These are phyloP conservation scores for Acrocephalus scirpaceus DNA, from an alignment of 2,797 vertebrate genomes.

Conservation along the genomic window DNA sequence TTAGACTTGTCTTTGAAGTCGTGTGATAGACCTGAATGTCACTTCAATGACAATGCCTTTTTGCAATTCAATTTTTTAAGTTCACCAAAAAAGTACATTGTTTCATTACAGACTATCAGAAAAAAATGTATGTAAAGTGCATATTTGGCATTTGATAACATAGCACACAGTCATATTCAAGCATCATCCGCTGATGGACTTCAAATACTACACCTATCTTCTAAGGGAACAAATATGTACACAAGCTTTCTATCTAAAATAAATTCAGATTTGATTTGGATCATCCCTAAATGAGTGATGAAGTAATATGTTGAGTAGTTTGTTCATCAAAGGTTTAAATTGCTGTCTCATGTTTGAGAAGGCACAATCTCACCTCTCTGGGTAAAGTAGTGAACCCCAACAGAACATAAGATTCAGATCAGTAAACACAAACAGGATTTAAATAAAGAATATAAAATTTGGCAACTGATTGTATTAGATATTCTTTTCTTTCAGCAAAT, in stretches of 20 bases:
- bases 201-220: background rate
- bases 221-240: background rate
- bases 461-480: background rate
- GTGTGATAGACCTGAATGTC: background rate
- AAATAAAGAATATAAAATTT: background rate
- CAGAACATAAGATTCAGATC: background rate
- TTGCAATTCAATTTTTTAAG: background rate
- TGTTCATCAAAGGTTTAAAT: background rate
- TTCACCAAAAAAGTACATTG: background rate
- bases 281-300: background rate
- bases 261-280: background rate
- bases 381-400: background rate
- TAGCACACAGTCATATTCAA: background rate
- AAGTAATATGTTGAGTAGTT: background rate
- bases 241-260: background rate
- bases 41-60: background rate
- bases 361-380: background rate
- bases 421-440: fast-evolving
- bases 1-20: background rate
- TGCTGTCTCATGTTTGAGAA: background rate
- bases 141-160: background rate
- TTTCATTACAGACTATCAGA: background rate
- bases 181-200: background rate
- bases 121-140: background rate
- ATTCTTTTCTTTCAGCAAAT: background rate